A percentile compares a stretch with the other conserved stretches of the same genome.
phyloP scores from a whole-genome alignment of 2,113 vertebrate species.

The Oncorhynchus gorbuscha region DNA sequence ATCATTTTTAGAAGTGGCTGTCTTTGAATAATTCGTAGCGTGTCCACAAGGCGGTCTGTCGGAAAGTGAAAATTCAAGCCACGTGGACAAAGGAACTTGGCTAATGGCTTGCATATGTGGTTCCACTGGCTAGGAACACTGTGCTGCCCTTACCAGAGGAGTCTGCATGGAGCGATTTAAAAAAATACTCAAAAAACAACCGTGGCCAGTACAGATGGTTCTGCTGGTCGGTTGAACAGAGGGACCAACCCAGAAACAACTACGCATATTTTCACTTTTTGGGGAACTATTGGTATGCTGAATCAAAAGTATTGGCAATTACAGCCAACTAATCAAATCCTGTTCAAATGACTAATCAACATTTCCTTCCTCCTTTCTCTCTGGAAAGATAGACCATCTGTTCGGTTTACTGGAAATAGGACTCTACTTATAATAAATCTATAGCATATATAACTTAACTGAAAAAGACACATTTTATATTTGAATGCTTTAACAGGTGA shows the following conservation, averaged over 20 bases:
- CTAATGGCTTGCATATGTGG: constrained; percentile 76
- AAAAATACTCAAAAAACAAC: constrained; percentile 56
- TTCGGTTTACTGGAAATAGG: too few species aligned
- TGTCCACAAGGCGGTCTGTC: constrained; percentile 17
- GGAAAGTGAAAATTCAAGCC: constrained; percentile 60
- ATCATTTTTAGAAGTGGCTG: constrained; percentile 17
- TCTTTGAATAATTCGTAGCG: constrained; percentile 41
- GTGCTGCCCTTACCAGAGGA: constrained; percentile 33
- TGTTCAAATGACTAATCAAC: not conserved
- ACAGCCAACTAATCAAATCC: constrained; percentile 18
- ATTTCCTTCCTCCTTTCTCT: too few species aligned
- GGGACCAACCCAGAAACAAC: constrained; percentile 32
- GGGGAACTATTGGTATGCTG: constrained; percentile 48
- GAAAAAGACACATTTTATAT: too few species aligned
- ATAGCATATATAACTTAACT: too few species aligned
- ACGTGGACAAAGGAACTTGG: constrained; percentile 70
- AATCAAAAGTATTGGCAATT: not conserved
- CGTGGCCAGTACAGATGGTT: constrained; percentile 59
- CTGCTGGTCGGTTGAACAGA: constrained; percentile 35
- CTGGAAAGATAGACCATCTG: too few species aligned
- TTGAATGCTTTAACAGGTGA: too few species aligned
- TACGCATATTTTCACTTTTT: constrained; percentile 49
- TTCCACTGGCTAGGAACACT: constrained; percentile 39
- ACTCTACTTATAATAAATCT: too few species aligned
- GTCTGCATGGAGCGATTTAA: constrained; percentile 33